phyloP scores from a whole-genome alignment of 2,888 invertebrate species.

The Schrankia costaestrigalis region DNA sequence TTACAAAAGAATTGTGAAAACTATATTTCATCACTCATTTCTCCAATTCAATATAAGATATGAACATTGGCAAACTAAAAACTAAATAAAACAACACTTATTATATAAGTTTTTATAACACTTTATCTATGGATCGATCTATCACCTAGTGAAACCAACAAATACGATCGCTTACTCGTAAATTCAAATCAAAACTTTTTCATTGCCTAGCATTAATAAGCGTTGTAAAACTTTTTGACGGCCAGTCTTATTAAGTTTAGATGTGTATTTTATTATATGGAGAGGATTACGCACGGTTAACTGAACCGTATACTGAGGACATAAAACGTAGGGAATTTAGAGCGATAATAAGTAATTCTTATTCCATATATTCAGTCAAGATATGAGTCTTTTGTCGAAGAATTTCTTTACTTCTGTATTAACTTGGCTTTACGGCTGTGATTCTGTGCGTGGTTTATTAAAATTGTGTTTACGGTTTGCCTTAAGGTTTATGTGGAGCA shows the following conservation, averaged over 20 bases:
- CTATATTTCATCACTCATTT: conserved; percentile 1
- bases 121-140: conserved; percentile 25
- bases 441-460: conserved; percentile 11
- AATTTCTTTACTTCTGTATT: conserved; percentile 19
- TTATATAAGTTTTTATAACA: conserved; percentile 27
- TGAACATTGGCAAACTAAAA: conserved; percentile 6
- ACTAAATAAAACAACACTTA: conserved; percentile 17
- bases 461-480: conserved; percentile 13
- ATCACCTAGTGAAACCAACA: conserved; percentile 20
- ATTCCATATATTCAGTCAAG: conserved; percentile 32
- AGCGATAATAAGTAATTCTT: conserved; percentile 36
- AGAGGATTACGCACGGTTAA: conserved; percentile 28
- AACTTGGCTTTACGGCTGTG: conserved; percentile 19
- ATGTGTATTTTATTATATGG: conserved; percentile 31
- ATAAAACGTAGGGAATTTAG: conserved; percentile 30
- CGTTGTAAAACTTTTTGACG: conserved; percentile 30
- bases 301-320: conserved; percentile 15
- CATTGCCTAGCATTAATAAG: conserved; percentile 30
- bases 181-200: conserved; percentile 35
- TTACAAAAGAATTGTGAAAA: not conserved
- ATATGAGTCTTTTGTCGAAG: conserved; percentile 28
- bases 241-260: conserved; percentile 30
- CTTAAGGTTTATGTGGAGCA: not conserved
- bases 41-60: not conserved
- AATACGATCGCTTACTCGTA: conserved; percentile 26